Evolutionary conservation across 2,113 vertebrate species (phyloP), one percentile per base, ranked within the genome.

Genomic region (Rhea pennata): DNA sequence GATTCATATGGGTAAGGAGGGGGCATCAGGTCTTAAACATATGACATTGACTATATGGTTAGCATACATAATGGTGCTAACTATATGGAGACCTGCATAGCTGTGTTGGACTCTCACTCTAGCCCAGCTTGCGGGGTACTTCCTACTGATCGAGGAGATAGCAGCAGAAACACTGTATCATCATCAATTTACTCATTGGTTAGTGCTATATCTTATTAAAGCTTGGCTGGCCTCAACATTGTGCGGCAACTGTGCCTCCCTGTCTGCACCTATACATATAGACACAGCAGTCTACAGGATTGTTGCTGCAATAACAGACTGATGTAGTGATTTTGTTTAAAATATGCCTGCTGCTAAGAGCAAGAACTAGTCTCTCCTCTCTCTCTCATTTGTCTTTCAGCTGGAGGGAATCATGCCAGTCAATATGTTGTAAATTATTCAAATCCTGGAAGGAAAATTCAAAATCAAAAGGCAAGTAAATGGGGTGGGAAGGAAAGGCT

Each of bases 381-480:
- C 73, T 29, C 19, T 87, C 19, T 15, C 67, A 66, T 66, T 83
- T 94, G 81, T 83, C 75, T 94, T 87, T 96, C 87, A 93, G 71
- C 53, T 88, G 88, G 78, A 94, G 72, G 85, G 75, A 97, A 85
- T 69, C 40, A 17, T 88, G 79, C 92, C 85, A 92, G 64, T 39
- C 54, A 86, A 72, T 77, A 71, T 95, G 90, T 51, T 87, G 78
- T 42, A 87, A 66, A 90, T 93, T 80, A 83, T 88, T 83, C 50
- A 54, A 59, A 80, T 44, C 22, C 72, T 84, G 90, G 75, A 71
- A 95, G 75, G 71, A 92, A 70, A 77, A 73, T 53, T 76, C 36
- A 29, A 85, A 92, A 73, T 76, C 87, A 94, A 95, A 95, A 91
- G 62, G 58, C 87, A 72, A 93, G 58, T 66, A 66, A 91, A 87